Conservation (phyloP, 2,113 vertebrate species). For the Calyptommatus sinebrachiatus region DNA sequence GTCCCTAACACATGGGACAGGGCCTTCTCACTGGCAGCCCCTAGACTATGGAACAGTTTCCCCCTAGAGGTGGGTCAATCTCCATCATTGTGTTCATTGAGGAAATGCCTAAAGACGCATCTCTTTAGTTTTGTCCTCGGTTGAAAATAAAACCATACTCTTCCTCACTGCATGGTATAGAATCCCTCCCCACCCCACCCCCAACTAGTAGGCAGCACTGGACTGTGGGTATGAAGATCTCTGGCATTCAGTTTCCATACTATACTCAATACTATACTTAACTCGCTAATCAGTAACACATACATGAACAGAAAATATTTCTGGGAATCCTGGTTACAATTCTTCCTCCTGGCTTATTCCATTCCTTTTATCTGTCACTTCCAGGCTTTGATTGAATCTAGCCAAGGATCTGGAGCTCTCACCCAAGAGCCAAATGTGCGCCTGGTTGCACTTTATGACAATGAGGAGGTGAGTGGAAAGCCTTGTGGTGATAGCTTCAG, state of each 20-base stretch:
- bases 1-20: background rate
- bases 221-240: background rate
- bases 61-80: too few species aligned
- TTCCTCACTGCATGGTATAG: too few species aligned
- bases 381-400: conserved; percentile 88
- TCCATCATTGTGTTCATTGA: too few species aligned
- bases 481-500: too few species aligned
- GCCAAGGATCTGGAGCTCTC: conserved; percentile 73
- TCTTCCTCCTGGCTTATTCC: background rate
- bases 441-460: conserved; percentile 90
- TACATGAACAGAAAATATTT: background rate
- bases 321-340: background rate
- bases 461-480: conserved; percentile 85
- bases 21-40: too few species aligned
- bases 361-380: background rate
- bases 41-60: too few species aligned
- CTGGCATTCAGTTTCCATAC: background rate
- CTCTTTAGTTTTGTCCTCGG: too few species aligned
- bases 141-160: too few species aligned
- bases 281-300: background rate
- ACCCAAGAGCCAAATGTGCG: conserved; percentile 84
- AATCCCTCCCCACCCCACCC: too few species aligned
- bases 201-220: too few species aligned
- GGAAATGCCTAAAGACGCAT: too few species aligned
- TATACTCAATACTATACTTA: background rate